Percentiles rank a stretch among this genome's conserved stretches.
phyloP scores from a whole-genome alignment of 2,888 invertebrate species.

The Xylophagus ater region DNA sequence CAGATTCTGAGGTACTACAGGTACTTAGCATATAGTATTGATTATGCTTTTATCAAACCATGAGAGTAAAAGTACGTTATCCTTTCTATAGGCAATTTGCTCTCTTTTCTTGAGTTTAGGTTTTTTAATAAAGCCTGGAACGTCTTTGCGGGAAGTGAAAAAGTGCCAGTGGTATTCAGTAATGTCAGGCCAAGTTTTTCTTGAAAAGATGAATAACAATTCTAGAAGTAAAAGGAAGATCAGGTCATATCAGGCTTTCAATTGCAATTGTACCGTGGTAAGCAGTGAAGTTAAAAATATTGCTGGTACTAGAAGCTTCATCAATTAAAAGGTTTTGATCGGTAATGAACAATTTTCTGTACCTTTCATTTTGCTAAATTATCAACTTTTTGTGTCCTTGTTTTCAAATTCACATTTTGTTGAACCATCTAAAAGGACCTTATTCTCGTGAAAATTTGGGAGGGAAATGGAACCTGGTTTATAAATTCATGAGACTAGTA shows the following conservation, averaged over 20 bases:
- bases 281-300: too few relatives aligned
- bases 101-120: not conserved
- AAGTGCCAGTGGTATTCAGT: not conserved
- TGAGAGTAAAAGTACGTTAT: too few relatives aligned
- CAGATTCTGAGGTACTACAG: conserved; percentile 1
- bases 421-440: conserved; percentile 2
- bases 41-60: too few relatives aligned
- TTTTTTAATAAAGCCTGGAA: conserved; percentile 2
- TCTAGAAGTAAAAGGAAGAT: conserved; percentile 1
- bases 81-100: too few relatives aligned
- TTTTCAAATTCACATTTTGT: not conserved
- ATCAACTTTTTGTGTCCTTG: conserved; percentile 1
- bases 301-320: not conserved
- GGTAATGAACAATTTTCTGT: too few relatives aligned
- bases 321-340: not conserved
- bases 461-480: not conserved
- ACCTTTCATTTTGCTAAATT: not conserved
- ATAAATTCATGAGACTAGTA: conserved; percentile 15
- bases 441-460: too few relatives aligned
- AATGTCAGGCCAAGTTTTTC: not conserved
- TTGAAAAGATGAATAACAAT: conserved; percentile 1
- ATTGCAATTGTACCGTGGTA: not conserved
- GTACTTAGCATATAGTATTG: too few relatives aligned
- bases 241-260: conserved; percentile 2
- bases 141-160: not conserved